phyloP scores from a whole-genome alignment of 2,797 vertebrate genomes.

The Malurus splendens region DNA sequence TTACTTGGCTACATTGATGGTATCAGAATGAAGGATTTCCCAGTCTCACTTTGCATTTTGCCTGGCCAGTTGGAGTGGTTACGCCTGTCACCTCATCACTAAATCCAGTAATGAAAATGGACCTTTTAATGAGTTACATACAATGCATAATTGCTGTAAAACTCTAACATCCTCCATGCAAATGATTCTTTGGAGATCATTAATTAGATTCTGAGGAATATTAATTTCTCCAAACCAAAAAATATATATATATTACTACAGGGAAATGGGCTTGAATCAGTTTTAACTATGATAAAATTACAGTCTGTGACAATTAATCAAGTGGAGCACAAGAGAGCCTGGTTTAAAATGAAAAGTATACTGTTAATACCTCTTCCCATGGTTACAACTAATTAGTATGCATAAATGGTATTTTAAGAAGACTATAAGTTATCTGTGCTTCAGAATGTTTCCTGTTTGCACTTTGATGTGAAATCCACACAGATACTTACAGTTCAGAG shows the following conservation, averaged over 20 bases:
- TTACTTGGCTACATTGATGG: neutral
- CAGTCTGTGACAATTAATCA: slow-evolving; percentile 56
- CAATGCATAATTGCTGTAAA: slow-evolving; percentile 54
- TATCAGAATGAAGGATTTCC: neutral
- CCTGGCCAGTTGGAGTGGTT: slow-evolving; percentile 43
- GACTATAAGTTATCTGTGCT: neutral
- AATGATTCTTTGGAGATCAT: slow-evolving; percentile 66
- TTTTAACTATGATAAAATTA: slow-evolving; percentile 67
- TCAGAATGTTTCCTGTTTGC: neutral
- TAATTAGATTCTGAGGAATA: slow-evolving; percentile 69
- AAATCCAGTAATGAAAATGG: slow-evolving; percentile 61
- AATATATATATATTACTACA: slow-evolving; percentile 41
- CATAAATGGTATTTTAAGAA: slow-evolving; percentile 41
- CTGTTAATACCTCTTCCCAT: slow-evolving; percentile 11
- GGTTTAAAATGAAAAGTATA: slow-evolving; percentile 41
- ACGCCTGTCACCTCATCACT: slow-evolving; percentile 46
- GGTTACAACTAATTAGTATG: slow-evolving; percentile 39
- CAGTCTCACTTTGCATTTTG: neutral
- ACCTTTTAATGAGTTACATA: slow-evolving; percentile 60
- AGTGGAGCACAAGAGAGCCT: slow-evolving; percentile 39
- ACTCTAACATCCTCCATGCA: slow-evolving; percentile 55
- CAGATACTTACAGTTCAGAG: neutral
- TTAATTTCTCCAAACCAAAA: slow-evolving; percentile 62
- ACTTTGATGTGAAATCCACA: neutral
- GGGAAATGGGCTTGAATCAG: slow-evolving; percentile 58